Percentiles rank a stretch among this genome's conserved stretches.
Evolutionary conservation across 1,140 invertebrate species (phyloP).

Genomic region (Diuraphis noxia): DNA sequence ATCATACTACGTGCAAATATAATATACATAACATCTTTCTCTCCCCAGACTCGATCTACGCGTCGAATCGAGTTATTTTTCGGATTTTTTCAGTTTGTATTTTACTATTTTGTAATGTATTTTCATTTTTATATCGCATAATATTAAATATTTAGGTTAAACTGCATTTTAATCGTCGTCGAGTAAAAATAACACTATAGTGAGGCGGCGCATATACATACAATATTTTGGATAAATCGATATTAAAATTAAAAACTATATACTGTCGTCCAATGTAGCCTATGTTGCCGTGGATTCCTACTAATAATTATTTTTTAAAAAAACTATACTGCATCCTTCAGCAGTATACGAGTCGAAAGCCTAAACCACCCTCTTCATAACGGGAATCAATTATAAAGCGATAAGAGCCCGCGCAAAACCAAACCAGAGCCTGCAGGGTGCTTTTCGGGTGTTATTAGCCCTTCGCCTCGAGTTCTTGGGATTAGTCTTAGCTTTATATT

Average conservation of each 20-base stretch:
- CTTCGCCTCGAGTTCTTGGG: not conserved
- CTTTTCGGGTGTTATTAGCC: not conserved
- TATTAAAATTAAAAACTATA: too few species aligned
- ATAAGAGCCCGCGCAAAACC: not conserved
- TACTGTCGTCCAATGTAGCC: too few species aligned
- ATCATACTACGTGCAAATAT: not conserved
- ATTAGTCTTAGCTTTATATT: not conserved
- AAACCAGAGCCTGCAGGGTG: not conserved
- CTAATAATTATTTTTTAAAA: too few species aligned
- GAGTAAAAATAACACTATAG: not conserved
- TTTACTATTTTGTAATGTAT: not conserved
- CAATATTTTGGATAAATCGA: not conserved
- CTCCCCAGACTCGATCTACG: not conserved
- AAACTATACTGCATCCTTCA: not conserved
- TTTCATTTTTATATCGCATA: too few species aligned
- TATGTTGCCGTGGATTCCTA: too few species aligned
- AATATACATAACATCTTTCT: not conserved
- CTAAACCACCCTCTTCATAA: not conserved
- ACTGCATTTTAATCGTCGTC: not conserved
- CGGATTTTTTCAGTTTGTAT: not conserved
- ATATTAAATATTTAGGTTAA: not conserved
- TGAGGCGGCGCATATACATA: not conserved
- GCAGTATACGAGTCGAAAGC: not conserved
- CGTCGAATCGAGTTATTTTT: conserved; percentile 26
- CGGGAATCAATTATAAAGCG: not conserved